Conservation (phyloP, 2,113 vertebrate species). For the Peromyscus polionotus region DNA sequence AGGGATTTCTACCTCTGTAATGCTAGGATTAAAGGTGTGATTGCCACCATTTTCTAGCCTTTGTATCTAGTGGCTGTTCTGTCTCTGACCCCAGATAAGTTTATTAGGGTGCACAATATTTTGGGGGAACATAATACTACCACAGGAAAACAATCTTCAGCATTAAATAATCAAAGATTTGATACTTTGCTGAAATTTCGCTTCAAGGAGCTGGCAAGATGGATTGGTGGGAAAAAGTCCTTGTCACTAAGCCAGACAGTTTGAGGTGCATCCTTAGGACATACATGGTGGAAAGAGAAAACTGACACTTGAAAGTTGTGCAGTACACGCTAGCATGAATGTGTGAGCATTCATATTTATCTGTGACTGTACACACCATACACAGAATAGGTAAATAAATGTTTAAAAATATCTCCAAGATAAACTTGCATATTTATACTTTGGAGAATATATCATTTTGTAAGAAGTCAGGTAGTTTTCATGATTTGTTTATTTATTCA, state of each 20-base stretch:
- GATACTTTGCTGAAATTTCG: constrained; percentile 55
- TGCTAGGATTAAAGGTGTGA: too few species aligned
- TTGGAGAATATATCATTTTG: not conserved
- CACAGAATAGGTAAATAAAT: not conserved
- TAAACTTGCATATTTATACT: constrained; percentile 64
- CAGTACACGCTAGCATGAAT: not conserved
- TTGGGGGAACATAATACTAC: too few species aligned
- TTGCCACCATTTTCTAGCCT: too few species aligned
- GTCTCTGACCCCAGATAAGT: too few species aligned
- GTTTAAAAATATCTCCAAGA: constrained; percentile 42
- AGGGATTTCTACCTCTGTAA: too few species aligned
- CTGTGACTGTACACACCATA: not conserved
- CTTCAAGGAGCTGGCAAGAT: not conserved
- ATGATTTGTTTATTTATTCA: constrained; percentile 24
- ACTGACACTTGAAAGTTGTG: not conserved
- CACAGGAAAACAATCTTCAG: constrained; percentile 26
- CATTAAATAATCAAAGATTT: constrained; percentile 57
- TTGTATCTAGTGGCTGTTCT: too few species aligned
- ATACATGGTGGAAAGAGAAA: not conserved
- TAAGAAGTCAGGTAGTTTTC: constrained; percentile 25
- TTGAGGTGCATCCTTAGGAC: too few species aligned
- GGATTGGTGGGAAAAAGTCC: not conserved
- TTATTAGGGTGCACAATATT: too few species aligned
- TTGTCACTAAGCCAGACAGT: not conserved
- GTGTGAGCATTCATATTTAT: not conserved